These are phyloP conservation scores for Garrulus glandarius DNA, from an alignment of 2,797 vertebrate genomes.

Conservation along the genomic window DNA sequence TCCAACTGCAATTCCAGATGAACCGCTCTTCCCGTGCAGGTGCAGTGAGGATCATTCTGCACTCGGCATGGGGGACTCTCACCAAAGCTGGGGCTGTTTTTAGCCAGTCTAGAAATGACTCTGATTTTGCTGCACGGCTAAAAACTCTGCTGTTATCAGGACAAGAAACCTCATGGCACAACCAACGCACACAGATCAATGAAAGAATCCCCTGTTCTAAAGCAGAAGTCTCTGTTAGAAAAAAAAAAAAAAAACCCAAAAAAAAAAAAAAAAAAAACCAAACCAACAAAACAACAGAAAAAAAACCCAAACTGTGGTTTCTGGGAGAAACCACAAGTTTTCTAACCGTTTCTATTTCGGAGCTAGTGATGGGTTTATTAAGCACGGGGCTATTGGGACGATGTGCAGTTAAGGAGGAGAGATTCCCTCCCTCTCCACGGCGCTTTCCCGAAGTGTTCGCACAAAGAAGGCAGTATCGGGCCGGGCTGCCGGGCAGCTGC, in stretches of 20 bases:
- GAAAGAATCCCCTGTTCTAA: not conserved
- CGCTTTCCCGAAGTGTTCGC: fast-evolving
- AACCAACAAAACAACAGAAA: not conserved
- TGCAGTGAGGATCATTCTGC: not conserved
- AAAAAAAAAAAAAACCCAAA: too few species aligned
- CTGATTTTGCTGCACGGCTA: not conserved
- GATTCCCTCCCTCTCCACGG: not conserved
- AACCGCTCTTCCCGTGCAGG: not conserved
- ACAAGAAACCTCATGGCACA: not conserved
- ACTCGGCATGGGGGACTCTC: not conserved
- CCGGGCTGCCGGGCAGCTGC: not conserved
- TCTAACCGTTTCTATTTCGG: not conserved
- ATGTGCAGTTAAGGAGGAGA: not conserved
- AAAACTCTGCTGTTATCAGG: not conserved
- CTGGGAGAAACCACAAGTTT: constrained; percentile 34
- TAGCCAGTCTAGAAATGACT: not conserved
- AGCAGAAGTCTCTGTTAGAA: constrained; percentile 30
- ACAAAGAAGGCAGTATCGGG: not conserved
- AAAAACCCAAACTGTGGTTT: not conserved
- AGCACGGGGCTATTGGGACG: fast-evolving
- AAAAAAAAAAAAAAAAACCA: too few species aligned
- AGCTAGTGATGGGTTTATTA: fast-evolving
- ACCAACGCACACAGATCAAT: not conserved
- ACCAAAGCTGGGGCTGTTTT: not conserved
- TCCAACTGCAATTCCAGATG: not conserved